Conservation (phyloP, 2,113 vertebrate genomes). For the Festucalex cinctus region DNA sequence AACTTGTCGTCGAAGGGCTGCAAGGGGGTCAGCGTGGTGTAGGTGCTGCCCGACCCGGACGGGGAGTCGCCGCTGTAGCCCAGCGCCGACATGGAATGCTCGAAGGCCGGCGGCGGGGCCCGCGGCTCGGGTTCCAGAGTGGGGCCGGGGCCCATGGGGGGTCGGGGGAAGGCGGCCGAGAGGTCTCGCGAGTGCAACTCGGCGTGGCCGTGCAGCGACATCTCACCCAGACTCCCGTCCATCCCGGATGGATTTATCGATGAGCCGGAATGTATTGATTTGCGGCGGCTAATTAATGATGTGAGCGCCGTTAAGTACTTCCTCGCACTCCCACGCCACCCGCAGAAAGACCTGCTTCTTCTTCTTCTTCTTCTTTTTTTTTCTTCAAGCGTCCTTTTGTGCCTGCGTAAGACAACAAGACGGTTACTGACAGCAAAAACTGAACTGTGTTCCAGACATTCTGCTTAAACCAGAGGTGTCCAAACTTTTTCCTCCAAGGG, state of each 20-base stretch:
- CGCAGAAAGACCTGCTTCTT: not conserved
- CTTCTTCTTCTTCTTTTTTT: not conserved
- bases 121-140: slow-evolving; percentile 73
- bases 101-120: slow-evolving; percentile 56
- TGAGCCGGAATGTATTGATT: slow-evolving; percentile 68
- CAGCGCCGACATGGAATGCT: slow-evolving; percentile 75
- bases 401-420: slow-evolving; percentile 58
- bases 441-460: too few relatives aligned
- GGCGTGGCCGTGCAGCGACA: slow-evolving; percentile 75
- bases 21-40: slow-evolving; percentile 92
- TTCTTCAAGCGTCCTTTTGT: slow-evolving; percentile 30
- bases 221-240: slow-evolving; percentile 75
- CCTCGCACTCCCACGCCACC: slow-evolving; percentile 45
- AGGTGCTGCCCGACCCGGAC: slow-evolving; percentile 80
- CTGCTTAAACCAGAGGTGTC: too few relatives aligned
- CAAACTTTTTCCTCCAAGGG: too few relatives aligned
- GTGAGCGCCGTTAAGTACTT: slow-evolving; percentile 70
- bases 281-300: slow-evolving; percentile 72
- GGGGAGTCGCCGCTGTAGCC: slow-evolving; percentile 80
- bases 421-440: not conserved
- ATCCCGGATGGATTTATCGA: slow-evolving; percentile 72
- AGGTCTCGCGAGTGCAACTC: slow-evolving; percentile 76
- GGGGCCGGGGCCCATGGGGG: slow-evolving; percentile 72
- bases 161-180: slow-evolving; percentile 74
- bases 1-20: slow-evolving; percentile 97